A percentile compares a stretch with the other conserved stretches of the same genome.
Conservation (phyloP, 2,797 vertebrate genomes). For the Enteromius anoplus region DNA sequence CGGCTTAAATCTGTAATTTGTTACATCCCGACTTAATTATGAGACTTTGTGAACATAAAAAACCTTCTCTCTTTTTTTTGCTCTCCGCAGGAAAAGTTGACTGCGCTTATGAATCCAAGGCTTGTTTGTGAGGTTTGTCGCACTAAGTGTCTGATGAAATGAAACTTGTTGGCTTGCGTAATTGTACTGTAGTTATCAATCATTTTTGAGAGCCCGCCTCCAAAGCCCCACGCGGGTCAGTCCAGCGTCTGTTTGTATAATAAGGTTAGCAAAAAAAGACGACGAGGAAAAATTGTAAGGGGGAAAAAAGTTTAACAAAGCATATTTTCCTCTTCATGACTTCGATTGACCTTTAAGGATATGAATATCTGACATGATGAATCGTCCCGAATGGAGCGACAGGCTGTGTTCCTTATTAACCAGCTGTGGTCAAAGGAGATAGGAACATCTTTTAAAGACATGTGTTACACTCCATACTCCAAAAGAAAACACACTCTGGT, state of each 20-base stretch:
- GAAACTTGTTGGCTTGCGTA: constrained; percentile 59
- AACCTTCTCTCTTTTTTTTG: constrained; percentile 11
- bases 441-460: constrained; percentile 55
- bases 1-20: constrained; percentile 61
- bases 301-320: constrained; percentile 70
- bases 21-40: constrained; percentile 58
- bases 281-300: constrained; percentile 50
- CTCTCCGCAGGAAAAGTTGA: neutral
- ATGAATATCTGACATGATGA: constrained; percentile 75
- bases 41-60: constrained; percentile 33
- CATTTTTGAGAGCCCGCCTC: constrained; percentile 66
- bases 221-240: constrained; percentile 55
- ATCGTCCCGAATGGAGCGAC: constrained; percentile 60
- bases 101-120: constrained; percentile 40
- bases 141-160: constrained; percentile 56
- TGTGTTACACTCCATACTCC: constrained; percentile 61
- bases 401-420: constrained; percentile 60
- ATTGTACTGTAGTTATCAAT: constrained; percentile 69
- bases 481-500: constrained; percentile 54
- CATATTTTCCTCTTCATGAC: constrained; percentile 72
- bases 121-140: constrained; percentile 49
- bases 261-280: constrained; percentile 65
- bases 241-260: constrained; percentile 55
- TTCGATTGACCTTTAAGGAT: constrained; percentile 75
- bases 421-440: constrained; percentile 65